Percentiles rank a stretch among this genome's conserved stretches.
phyloP scores from a whole-genome alignment of 2,113 vertebrate species.

The Sapayoa aenigma region DNA sequence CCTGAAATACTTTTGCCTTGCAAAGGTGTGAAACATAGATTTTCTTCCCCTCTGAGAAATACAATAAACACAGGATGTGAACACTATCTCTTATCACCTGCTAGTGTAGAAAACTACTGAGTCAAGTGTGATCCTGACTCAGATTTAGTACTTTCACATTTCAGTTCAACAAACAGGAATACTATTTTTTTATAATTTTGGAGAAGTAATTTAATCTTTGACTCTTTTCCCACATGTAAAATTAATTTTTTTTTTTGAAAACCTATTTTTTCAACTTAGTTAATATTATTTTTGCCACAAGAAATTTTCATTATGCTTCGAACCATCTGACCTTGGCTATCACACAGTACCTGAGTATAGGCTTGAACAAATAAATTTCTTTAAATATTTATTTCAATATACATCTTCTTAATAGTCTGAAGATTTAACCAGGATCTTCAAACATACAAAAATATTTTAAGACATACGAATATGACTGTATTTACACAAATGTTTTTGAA shows the following conservation, averaged over 20 bases:
- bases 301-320: not conserved
- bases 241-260: not conserved
- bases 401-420: not conserved
- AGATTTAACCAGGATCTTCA: not conserved
- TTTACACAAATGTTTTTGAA: not conserved
- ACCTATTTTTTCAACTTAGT: not conserved
- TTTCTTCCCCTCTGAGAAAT: not conserved
- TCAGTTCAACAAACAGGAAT: not conserved
- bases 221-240: not conserved
- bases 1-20: not conserved
- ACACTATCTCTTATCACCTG: not conserved
- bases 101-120: not conserved
- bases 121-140: not conserved
- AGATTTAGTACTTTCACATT: not conserved
- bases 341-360: not conserved
- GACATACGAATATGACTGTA: not conserved
- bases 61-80: not conserved
- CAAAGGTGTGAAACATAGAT: not conserved
- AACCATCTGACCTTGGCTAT: not conserved
- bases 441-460: not conserved
- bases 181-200: not conserved
- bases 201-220: not conserved
- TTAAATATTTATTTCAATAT: not conserved
- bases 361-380: not conserved
- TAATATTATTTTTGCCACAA: not conserved